Evolutionary conservation across 2,797 vertebrate species (phyloP).

Genomic region (Iguana delicatissima): DNA sequence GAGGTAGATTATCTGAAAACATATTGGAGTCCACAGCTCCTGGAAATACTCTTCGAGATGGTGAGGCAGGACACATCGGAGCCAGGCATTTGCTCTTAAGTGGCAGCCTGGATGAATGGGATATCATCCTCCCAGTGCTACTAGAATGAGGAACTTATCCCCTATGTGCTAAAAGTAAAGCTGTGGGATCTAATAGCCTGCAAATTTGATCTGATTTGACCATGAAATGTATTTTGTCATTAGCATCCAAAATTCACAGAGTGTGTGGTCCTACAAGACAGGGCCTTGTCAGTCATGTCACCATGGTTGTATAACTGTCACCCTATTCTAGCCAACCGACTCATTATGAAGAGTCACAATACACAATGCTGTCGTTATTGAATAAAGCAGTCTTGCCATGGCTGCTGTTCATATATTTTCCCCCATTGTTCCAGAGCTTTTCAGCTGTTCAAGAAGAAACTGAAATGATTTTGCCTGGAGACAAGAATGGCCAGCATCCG

Average conservation of each 20-base stretch:
- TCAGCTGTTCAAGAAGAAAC: neutral
- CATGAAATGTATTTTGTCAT: neutral
- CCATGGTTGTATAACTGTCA: neutral
- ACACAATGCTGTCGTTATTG: neutral
- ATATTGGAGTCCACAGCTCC: neutral
- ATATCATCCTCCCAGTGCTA: neutral
- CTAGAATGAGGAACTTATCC: neutral
- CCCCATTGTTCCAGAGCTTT: neutral
- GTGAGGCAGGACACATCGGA: no score
- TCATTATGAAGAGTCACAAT: neutral
- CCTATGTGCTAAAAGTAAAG: neutral
- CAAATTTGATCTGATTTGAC: neutral
- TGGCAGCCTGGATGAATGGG: no score
- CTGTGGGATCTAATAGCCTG: neutral
- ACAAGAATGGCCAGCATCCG: neutral
- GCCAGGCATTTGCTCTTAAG: neutral
- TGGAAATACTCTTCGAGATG: neutral
- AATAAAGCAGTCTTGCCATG: neutral
- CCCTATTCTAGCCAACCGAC: neutral
- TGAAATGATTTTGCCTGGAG: slow-evolving; percentile 35
- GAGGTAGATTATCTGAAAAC: neutral
- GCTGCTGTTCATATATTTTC: neutral
- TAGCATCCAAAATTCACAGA: neutral
- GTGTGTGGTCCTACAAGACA: neutral
- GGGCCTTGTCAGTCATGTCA: neutral